Evolutionary conservation across 2,113 vertebrate genomes (phyloP), one percentile per base, ranked within the genome.

Genomic region (Anarhynchus alexandrinus): DNA sequence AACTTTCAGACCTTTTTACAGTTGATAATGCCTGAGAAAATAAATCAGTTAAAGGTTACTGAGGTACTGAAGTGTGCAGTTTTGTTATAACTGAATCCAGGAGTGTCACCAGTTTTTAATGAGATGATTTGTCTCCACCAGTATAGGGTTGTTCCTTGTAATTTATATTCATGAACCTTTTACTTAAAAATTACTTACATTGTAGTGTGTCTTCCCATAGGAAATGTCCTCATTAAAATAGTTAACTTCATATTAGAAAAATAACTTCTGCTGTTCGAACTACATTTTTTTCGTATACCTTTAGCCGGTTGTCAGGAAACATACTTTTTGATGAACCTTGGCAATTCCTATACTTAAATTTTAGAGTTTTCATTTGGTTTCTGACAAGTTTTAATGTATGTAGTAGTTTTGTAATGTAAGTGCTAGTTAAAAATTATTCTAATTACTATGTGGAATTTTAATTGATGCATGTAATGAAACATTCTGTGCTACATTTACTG

Each of bases 91-190:
- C 57, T 40, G 65, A 72, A 76, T 87, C 61, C 47, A 6, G 11
- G 57, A 67, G 45, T 27, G 70, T 82, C 81, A 91, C 42, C 12
- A 61, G 51, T 55, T 57, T 83, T 62, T 82, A 89, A 85, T 82
- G 79, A 95, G 93, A 51, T 52, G 4, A 86, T 91, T 92, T 94
- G 72, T 94, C 76, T 92, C 51, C n/a, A 70, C 71, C 42, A n/a
- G 20, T 19, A 15, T 57, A 58, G 62, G 55, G 8, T 15, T 85
- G 47, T 2, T 82, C 59, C 54, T 74, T n/a, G 10, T 65, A 52
- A 79, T 76, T 88, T 88, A 51, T 76, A 51, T 76, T 90, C 23
- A 43, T 90, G 72, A 88, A 38, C 38, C 65, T 93, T 94, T 90
- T 47, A 42, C 57, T 79, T 93, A 17, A 55, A 79, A 91, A 91